A percentile compares a stretch with the other conserved stretches of the same genome.
Evolutionary conservation across 2,888 invertebrate genomes (phyloP).

Genomic region (Glaucopsyche alexis): DNA sequence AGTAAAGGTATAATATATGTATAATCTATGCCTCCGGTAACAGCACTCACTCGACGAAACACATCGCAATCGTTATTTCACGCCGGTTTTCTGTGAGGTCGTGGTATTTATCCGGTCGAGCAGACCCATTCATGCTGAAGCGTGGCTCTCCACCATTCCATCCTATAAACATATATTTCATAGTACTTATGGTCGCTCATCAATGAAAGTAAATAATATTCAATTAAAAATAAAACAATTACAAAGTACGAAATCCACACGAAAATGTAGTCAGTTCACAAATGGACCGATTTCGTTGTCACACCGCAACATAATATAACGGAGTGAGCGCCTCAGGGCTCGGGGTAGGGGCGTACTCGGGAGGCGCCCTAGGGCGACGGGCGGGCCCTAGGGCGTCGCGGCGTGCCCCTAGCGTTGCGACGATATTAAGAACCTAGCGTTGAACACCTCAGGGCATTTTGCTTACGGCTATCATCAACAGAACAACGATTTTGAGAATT

Average conservation of each 20-base stretch:
- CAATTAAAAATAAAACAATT: not conserved
- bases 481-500: constrained; percentile 74
- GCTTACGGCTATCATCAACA: constrained; percentile 64
- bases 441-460: constrained; percentile 51
- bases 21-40: too few species aligned
- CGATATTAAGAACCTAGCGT: constrained; percentile 39
- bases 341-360: constrained; percentile 22
- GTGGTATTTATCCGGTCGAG: too few species aligned
- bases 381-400: constrained; percentile 14
- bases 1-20: too few species aligned
- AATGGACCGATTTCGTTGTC: not conserved
- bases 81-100: too few species aligned
- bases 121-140: too few species aligned
- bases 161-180: too few species aligned
- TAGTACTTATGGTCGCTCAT: too few species aligned
- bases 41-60: too few species aligned
- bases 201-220: too few species aligned
- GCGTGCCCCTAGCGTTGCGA: constrained; percentile 29
- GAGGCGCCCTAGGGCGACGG: constrained; percentile 23
- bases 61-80: too few species aligned
- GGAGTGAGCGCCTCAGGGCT: constrained; percentile 38
- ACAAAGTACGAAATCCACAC: not conserved
- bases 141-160: too few species aligned
- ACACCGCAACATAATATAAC: constrained; percentile 6
- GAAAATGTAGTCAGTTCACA: not conserved